These are phyloP conservation scores for Tetragonula clypearis DNA, from an alignment of 1,140 invertebrate genomes.

Conservation along the genomic window DNA sequence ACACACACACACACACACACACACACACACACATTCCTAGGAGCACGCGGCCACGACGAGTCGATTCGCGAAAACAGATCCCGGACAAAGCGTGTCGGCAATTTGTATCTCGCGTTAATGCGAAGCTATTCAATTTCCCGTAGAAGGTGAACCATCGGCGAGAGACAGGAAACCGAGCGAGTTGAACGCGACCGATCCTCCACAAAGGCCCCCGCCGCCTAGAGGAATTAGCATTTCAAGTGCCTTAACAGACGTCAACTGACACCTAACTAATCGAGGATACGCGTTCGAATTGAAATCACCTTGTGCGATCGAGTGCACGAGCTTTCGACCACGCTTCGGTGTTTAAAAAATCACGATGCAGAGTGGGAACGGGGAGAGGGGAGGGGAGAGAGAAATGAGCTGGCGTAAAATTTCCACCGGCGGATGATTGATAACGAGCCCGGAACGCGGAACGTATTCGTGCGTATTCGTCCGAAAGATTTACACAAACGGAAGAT, in stretches of 20 bases:
- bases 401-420: conserved; percentile 27
- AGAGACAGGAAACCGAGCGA: conserved; percentile 54
- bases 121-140: conserved; percentile 53
- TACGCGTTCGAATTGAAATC: conserved; percentile 42
- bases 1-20: too few species aligned
- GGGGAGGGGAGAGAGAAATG: neutral
- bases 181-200: conserved; percentile 66
- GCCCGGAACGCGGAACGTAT: neutral
- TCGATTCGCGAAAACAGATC: conserved; percentile 35
- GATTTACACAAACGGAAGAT: neutral
- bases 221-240: conserved; percentile 75
- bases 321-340: conserved; percentile 25
- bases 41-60: conserved; percentile 1
- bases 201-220: conserved; percentile 57
- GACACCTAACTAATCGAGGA: conserved; percentile 61
- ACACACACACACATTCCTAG: conserved; percentile 54
- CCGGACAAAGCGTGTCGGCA: conserved; percentile 16
- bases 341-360: neutral
- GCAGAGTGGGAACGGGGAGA: neutral
- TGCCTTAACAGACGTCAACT: conserved; percentile 72
- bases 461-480: neutral
- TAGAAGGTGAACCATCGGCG: conserved; percentile 56
- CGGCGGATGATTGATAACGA: neutral
- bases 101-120: conserved; percentile 62
- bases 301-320: conserved; percentile 18